Evolutionary conservation across 1,140 invertebrate species (phyloP).

Genomic region (Neuroterus valhalla): DNA sequence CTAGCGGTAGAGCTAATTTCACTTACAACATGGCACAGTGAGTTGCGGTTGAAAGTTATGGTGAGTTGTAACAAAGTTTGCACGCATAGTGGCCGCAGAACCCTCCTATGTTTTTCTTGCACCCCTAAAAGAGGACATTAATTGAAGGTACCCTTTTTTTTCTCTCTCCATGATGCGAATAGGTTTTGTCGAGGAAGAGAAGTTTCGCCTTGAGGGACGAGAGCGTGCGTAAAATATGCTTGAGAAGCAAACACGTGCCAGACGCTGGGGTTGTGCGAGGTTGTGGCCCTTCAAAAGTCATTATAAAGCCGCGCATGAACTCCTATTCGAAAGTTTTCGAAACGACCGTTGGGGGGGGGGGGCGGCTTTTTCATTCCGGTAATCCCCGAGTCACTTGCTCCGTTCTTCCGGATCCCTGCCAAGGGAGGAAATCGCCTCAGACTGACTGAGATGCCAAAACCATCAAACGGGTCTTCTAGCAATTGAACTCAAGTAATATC

Average conservation of each 20-base stretch:
- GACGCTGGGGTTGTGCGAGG: constrained; percentile 16
- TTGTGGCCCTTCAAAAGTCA: constrained; percentile 13
- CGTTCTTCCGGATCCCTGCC: not conserved
- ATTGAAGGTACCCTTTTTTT: constrained; percentile 5
- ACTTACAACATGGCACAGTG: not conserved
- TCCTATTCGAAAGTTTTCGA: constrained; percentile 12
- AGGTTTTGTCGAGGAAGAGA: constrained; percentile 9
- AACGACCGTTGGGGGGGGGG: not conserved
- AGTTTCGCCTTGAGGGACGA: constrained; percentile 18
- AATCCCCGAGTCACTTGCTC: constrained; percentile 1
- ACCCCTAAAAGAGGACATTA: not conserved
- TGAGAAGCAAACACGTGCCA: constrained; percentile 22
- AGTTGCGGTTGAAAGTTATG: not conserved
- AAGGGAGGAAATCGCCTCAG: not conserved
- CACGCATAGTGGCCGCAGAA: constrained; percentile 12
- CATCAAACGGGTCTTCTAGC: not conserved
- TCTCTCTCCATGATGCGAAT: constrained; percentile 12
- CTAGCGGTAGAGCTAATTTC: too few species aligned
- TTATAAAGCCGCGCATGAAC: constrained; percentile 18
- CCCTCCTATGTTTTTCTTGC: constrained; percentile 12
- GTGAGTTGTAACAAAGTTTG: constrained; percentile 13
- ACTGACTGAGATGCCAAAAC: not conserved
- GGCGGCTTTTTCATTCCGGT: not conserved
- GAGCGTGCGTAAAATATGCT: constrained; percentile 9
- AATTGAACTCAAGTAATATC: too few species aligned